Conservation (phyloP, 2,888 invertebrate species). For the Teleogryllus oceanicus region DNA sequence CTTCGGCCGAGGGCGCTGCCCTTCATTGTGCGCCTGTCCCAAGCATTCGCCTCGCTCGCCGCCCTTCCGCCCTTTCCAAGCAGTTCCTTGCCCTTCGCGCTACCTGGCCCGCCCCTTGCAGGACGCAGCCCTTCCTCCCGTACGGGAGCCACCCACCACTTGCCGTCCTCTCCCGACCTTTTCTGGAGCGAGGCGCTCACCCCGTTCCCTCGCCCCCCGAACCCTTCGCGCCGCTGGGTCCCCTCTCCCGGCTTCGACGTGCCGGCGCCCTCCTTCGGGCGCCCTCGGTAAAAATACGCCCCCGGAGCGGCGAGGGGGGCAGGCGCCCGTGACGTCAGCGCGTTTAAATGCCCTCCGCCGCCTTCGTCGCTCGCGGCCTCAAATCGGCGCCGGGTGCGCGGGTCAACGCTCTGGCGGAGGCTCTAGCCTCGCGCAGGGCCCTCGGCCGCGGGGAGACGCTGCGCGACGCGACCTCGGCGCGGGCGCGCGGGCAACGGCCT, state of each 20-base stretch:
- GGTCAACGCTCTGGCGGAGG: conserved; percentile 20
- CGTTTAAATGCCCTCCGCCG: neutral
- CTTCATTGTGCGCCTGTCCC: conserved; percentile 19
- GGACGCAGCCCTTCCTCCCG: no score
- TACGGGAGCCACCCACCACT: no score
- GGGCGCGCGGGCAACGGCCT: conserved; percentile 47
- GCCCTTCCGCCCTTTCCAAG: no score
- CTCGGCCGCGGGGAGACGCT: neutral
- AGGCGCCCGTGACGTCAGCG: neutral
- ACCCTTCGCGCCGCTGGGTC: neutral
- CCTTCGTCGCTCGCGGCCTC: neutral
- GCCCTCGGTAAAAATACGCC: neutral
- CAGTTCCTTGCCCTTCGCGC: no score
- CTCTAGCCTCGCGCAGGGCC: neutral
- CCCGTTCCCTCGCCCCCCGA: neutral
- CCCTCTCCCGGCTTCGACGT: neutral
- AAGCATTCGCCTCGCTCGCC: no score
- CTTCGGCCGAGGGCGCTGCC: neutral
- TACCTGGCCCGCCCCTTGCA: no score
- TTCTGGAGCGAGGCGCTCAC: no score
- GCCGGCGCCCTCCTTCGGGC: neutral
- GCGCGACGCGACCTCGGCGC: no score
- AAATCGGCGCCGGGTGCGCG: conserved; percentile 3
- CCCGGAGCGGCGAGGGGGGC: neutral
- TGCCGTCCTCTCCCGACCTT: no score